These are phyloP conservation scores for Argyresthia albistria DNA, from an alignment of 2,888 invertebrate species.

Conservation along the genomic window DNA sequence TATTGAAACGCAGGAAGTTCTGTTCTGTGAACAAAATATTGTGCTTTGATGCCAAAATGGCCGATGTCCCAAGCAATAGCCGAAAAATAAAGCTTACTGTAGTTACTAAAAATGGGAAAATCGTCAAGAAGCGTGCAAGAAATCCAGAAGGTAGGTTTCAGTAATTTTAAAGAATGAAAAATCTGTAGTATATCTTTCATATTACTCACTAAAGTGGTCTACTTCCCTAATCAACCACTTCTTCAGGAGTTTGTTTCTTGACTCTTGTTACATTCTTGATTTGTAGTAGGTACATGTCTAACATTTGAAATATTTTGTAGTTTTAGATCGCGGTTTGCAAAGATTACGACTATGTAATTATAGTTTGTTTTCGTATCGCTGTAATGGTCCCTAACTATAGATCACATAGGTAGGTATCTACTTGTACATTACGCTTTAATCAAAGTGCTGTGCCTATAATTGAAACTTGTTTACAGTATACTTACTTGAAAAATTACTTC, in stretches of 20 bases:
- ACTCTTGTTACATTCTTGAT: slow-evolving; percentile 62
- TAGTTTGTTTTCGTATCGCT: no score
- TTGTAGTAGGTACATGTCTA: slow-evolving; percentile 15
- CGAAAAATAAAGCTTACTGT: slow-evolving; percentile 57
- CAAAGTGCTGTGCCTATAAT: slow-evolving; percentile 3
- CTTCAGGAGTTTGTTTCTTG: slow-evolving; percentile 26
- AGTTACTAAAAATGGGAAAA: slow-evolving; percentile 50
- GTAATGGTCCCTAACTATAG: no score
- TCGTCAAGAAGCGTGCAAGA: slow-evolving; percentile 58
- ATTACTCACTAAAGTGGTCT: neutral
- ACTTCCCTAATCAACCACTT: neutral
- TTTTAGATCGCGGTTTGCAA: no score
- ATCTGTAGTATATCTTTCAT: neutral
- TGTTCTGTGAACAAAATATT: neutral
- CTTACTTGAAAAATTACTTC: neutral
- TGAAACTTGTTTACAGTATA: neutral
- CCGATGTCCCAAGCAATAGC: slow-evolving; percentile 66
- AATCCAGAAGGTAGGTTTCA: slow-evolving; percentile 58
- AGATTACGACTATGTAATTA: no score
- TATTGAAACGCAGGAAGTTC: no score
- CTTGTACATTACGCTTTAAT: neutral
- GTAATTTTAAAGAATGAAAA: neutral
- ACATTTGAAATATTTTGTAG: slow-evolving; percentile 13
- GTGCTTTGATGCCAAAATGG: slow-evolving; percentile 57
- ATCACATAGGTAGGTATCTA: no score